Base-by-base conservation (phyloP, 2,797 vertebrate species). In the Orientallactaga sibirica region DNA sequence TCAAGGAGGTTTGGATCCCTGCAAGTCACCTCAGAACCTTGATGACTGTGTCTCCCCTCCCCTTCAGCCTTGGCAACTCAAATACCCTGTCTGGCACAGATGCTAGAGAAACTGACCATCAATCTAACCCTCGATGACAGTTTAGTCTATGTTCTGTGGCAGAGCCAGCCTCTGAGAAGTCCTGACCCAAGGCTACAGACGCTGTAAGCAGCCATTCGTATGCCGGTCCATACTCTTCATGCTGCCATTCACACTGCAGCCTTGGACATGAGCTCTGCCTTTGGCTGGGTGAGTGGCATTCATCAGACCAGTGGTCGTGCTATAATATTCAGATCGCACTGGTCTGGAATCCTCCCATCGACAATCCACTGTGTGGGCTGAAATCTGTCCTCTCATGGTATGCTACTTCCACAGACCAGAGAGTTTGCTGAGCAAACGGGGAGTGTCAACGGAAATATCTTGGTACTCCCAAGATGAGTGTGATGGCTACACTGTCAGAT, bases 391-490 rank as follows among this genome's bases (percentile, higher is more conserved):
- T 77, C 84, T 67, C n/a, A 29, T 16, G 55, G 25, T 73, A 68
- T 24, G 68, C 12, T 48, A 81, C 58, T 85, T 90, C 62, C 15
- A 79, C 12, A 43, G 29, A 70, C 12, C 7, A 64, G 75, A 79
- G 37, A 15, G 19, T 64, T 88, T 86, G 25, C 58, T 94, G 70
- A 85, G 27, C 55, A 75, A 91, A 85, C 66, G 66, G 58, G 41
- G 77, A 37, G 33, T 37, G 33, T 37, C 33, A 37, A 37, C 33
- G 61, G 41, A 93, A 74, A 61, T 76, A 24, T 14, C 48, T 90
- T 61, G 29, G 52, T 68, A 66, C 70, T 90, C n/a, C 76, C 5
- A 71, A 64, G 86, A 92, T 43, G 41, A 67, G 10, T 33, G 11
- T 62, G 52, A 71, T 61, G 64, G 33, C 20, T 64, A 93, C 19